Evolutionary conservation across 2,888 invertebrate species (phyloP), one percentile per base, ranked within the genome.

Genomic region (Crioceris asparagi): DNA sequence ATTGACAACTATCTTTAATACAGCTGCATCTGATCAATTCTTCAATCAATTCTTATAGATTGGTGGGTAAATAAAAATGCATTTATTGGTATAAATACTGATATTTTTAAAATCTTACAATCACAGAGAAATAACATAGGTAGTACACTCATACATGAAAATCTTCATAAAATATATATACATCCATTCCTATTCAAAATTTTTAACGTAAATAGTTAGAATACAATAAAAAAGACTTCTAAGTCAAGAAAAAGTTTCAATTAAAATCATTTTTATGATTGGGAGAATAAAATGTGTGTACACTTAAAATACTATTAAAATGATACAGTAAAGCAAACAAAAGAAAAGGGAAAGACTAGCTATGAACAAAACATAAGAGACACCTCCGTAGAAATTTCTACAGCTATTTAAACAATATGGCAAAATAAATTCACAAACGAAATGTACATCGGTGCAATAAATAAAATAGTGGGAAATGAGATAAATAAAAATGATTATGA

Each of bases 61-160:
- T n/a, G n/a, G n/a, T n/a, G n/a, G n/a, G n/a, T n/a, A n/a, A n/a
- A n/a, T n/a, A n/a, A n/a, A n/a, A n/a, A n/a, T n/a, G n/a, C n/a
- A n/a, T n/a, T n/a, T n/a, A n/a, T n/a, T 43, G 40, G 36, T 45
- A 43, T 56, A 58, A 58, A 58, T 58, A 58, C 55, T 57, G 55
- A 53, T 57, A 49, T 55, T 53, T 52, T 49, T 52, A 52, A 54
- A 57, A 54, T 57, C 54, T 50, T 51, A 57, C 56, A 59, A 58
- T 59, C 57, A 59, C 59, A 59, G 56, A 49, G 54, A 55, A 55
- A 57, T 59, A 60, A 59, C 53, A 53, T 55, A 57, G 56, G n/a
- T n/a, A 57, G 57, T 57, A 59, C 57, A 57, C 60, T 47, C 50
- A 52, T 54, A 51, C 52, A 47, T 48, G 50, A 29, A 53, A 45